Percentiles rank a stretch among this genome's conserved stretches.
Conservation (phyloP, 2,797 vertebrate genomes). For the Cryptoblepharus egeriae region DNA sequence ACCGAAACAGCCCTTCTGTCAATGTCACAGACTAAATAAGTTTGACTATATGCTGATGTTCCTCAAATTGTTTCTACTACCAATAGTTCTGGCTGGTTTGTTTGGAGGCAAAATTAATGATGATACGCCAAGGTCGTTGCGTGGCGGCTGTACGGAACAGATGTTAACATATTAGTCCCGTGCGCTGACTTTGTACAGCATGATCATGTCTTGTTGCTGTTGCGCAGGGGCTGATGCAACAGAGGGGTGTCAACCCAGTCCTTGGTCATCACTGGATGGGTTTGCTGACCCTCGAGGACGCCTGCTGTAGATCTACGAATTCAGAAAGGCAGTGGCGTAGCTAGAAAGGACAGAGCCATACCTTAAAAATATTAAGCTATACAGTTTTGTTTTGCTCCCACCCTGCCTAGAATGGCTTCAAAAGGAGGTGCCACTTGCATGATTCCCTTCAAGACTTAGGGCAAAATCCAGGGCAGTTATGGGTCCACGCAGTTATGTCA, state of each 20-base stretch:
- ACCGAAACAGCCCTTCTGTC: constrained; percentile 57
- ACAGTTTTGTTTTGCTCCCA: no score
- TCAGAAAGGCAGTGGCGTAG: no score
- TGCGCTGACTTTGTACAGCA: constrained; percentile 24
- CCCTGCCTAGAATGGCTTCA: no score
- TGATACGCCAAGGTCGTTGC: constrained; percentile 67
- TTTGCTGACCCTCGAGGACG: no score
- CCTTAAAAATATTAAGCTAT: no score
- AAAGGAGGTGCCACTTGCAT: no score
- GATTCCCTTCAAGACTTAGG: no score
- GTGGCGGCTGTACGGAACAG: constrained; percentile 58
- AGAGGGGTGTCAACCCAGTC: constrained; percentile 10
- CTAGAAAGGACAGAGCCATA: no score
- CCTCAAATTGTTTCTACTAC: constrained; percentile 61
- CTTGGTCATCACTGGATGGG: rapidly evolving
- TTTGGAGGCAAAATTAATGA: constrained; percentile 71
- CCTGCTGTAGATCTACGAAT: no score
- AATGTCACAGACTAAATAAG: constrained; percentile 64
- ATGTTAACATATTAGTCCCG: constrained; percentile 66
- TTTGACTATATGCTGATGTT: constrained; percentile 66
- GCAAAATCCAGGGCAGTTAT: no score
- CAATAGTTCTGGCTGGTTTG: constrained; percentile 70
- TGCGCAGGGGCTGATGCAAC: constrained; percentile 15
- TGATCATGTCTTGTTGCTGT: constrained; percentile 24
- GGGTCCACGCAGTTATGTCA: no score